These are phyloP conservation scores for Circaetus cinerascens DNA, from an alignment of 2,113 vertebrate genomes.

Conservation along the genomic window DNA sequence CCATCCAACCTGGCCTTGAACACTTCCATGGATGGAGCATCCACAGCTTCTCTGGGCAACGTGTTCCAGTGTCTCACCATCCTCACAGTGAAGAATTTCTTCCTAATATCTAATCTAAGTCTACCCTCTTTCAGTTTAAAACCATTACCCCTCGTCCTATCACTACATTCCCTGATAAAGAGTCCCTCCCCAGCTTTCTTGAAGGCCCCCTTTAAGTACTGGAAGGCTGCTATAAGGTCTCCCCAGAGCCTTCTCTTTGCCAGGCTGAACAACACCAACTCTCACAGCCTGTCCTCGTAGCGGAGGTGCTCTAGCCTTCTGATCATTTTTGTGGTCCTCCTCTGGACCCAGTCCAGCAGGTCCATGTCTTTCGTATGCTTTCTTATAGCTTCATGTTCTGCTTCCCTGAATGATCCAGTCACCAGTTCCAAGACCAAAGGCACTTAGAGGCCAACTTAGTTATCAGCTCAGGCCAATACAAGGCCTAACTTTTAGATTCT, in stretches of 20 bases:
- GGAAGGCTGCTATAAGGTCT: not conserved
- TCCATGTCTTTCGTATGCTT: not conserved
- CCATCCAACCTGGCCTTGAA: not conserved
- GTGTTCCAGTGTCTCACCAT: not conserved
- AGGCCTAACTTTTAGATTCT: not conserved
- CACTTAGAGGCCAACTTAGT: not conserved
- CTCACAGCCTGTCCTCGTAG: not conserved
- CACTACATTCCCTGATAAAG: not conserved
- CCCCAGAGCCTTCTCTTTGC: not conserved
- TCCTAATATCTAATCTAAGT: not conserved
- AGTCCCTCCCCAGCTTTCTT: not conserved
- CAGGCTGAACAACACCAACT: not conserved
- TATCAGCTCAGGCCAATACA: not conserved
- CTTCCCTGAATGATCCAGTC: not conserved
- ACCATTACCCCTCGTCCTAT: fast-evolving
- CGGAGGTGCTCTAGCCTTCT: not conserved
- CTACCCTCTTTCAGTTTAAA: not conserved
- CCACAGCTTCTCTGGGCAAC: not conserved
- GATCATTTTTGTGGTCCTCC: not conserved
- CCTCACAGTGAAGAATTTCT: not conserved
- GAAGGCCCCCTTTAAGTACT: not conserved
- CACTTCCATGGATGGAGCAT: not conserved
- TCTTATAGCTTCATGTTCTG: not conserved
- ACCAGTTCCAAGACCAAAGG: not conserved
- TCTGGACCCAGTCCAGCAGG: not conserved